Percentiles rank a stretch among this genome's conserved stretches.
phyloP scores from a whole-genome alignment of 2,888 invertebrate genomes.

The Parthenolecanium corni region DNA sequence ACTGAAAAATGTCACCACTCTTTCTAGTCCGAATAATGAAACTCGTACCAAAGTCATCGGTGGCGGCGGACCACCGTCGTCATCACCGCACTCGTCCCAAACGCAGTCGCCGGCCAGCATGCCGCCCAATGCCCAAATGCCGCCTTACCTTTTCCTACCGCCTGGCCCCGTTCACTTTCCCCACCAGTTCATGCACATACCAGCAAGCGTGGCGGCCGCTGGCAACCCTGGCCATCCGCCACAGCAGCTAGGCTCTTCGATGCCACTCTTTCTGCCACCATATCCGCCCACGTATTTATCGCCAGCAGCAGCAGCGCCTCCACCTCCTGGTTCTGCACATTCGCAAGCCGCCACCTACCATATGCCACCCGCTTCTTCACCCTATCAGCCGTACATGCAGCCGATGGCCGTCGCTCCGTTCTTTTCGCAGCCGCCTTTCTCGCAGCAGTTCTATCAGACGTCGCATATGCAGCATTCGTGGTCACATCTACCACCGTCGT shows the following conservation, averaged over 20 bases:
- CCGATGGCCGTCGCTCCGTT: slow-evolving; percentile 14
- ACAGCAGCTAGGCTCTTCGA: slow-evolving; percentile 12
- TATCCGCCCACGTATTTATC: slow-evolving; percentile 5
- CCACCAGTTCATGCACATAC: slow-evolving; percentile 6
- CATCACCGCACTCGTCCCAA: neutral
- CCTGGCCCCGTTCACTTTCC: slow-evolving; percentile 16
- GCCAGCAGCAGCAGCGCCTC: neutral
- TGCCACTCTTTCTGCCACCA: slow-evolving; percentile 8
- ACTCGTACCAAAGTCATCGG: neutral
- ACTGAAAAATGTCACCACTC: slow-evolving; percentile 5
- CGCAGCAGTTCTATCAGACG: slow-evolving; percentile 11
- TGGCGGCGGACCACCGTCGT: neutral
- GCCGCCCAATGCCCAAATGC: neutral
- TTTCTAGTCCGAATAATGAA: slow-evolving; percentile 21
- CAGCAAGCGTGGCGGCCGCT: neutral
- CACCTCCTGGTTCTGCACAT: slow-evolving; percentile 4
- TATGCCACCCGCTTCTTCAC: slow-evolving; percentile 16
- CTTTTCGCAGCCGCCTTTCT: slow-evolving; percentile 18
- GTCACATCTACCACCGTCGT: slow-evolving; percentile 19
- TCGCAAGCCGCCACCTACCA: slow-evolving; percentile 5
- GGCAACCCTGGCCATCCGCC: neutral
- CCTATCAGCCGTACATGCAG: slow-evolving; percentile 22
- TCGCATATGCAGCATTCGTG: slow-evolving; percentile 18
- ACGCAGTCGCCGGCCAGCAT: neutral
- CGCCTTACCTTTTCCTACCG: slow-evolving; percentile 8